Evolutionary conservation across 1,140 invertebrate species (phyloP).

Genomic region (Phocides pigmalion): DNA sequence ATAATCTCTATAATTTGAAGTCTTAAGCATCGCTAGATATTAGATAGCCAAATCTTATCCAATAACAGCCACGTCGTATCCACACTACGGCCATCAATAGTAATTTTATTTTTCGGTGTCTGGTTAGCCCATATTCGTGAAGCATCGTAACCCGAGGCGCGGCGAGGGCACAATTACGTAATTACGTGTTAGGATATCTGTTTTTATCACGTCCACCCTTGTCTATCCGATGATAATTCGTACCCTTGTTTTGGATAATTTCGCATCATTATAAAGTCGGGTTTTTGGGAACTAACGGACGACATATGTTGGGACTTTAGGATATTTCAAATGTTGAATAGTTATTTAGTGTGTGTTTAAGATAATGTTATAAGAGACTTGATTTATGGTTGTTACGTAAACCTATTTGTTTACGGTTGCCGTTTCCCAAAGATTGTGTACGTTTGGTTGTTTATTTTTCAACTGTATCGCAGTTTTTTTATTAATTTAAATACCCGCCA

Average conservation of each 20-base stretch:
- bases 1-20: too few relatives aligned
- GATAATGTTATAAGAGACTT: too few relatives aligned
- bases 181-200: constrained; percentile 82
- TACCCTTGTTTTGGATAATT: constrained; percentile 74
- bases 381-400: too few relatives aligned
- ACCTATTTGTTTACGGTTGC: too few relatives aligned
- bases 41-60: neutral
- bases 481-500: too few relatives aligned
- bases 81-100: constrained; percentile 40
- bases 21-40: neutral
- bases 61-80: constrained; percentile 38
- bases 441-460: too few relatives aligned
- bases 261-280: constrained; percentile 52
- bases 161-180: constrained; percentile 78
- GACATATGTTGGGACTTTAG: constrained; percentile 11
- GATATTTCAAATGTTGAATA: neutral
- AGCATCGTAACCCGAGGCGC: constrained; percentile 73
- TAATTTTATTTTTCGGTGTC: constrained; percentile 69
- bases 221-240: constrained; percentile 79
- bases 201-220: constrained; percentile 83
- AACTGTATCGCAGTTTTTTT: too few relatives aligned
- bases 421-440: too few relatives aligned
- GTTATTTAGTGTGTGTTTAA: neutral
- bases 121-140: constrained; percentile 75
- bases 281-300: constrained; percentile 34